phyloP scores from a whole-genome alignment of 2,888 invertebrate species.

The Alitta virens region DNA sequence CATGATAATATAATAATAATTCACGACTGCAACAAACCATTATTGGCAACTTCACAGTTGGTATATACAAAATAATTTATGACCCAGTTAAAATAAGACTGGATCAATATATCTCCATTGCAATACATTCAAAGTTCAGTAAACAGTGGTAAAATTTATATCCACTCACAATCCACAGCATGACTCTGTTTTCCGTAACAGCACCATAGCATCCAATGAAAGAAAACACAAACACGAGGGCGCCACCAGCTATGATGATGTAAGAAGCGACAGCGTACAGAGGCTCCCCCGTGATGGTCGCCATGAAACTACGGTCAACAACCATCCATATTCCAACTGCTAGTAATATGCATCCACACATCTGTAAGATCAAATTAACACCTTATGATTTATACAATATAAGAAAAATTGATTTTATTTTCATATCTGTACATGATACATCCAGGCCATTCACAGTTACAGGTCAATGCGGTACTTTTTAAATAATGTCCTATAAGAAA shows the following conservation, averaged over 20 bases:
- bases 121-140: too few species aligned
- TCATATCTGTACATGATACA: background rate
- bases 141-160: background rate
- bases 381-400: background rate
- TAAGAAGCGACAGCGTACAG: slow-evolving; percentile 83
- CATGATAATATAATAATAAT: too few species aligned
- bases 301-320: slow-evolving; percentile 79
- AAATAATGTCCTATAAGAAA: too few species aligned
- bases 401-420: background rate
- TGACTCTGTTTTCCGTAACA: slow-evolving; percentile 89
- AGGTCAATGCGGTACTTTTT: too few species aligned
- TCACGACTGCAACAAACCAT: too few species aligned
- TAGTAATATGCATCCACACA: slow-evolving; percentile 59
- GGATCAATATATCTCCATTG: too few species aligned
- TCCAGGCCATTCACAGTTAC: too few species aligned
- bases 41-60: too few species aligned
- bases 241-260: slow-evolving; percentile 79
- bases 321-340: slow-evolving; percentile 82
- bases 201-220: slow-evolving; percentile 91
- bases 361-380: slow-evolving; percentile 16
- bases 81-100: too few species aligned
- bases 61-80: too few species aligned
- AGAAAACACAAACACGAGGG: slow-evolving; percentile 77
- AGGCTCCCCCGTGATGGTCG: slow-evolving; percentile 81
- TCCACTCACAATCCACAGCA: slow-evolving; percentile 79